phyloP scores from a whole-genome alignment of 2,888 invertebrate species.

The Tridacna crocea region DNA sequence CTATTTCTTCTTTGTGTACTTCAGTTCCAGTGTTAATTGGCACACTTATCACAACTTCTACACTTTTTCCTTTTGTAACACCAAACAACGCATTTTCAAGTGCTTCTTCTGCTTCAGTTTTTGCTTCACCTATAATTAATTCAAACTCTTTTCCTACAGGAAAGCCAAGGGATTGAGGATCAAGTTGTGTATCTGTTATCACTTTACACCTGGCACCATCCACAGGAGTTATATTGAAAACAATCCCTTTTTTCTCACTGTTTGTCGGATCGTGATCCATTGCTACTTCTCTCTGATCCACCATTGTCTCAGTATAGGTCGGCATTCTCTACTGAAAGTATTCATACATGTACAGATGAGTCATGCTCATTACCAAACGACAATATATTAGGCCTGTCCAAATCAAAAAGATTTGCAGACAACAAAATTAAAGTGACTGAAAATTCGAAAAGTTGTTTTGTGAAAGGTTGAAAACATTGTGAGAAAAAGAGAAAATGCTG shows the following conservation, averaged over 20 bases:
- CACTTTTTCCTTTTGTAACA: conserved; percentile 71
- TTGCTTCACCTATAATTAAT: conserved; percentile 72
- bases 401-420: no score
- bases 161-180: conserved; percentile 25
- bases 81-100: conserved; percentile 75
- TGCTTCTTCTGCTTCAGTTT: conserved; percentile 74
- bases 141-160: conserved; percentile 43
- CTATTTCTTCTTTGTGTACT: background rate
- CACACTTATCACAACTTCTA: background rate
- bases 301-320: background rate
- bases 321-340: conserved; percentile 8
- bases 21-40: background rate
- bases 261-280: background rate
- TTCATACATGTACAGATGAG: background rate
- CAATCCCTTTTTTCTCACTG: background rate
- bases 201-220: conserved; percentile 39
- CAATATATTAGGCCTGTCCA: no score
- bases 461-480: no score
- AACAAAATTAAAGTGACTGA: no score
- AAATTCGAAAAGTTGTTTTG: no score
- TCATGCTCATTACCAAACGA: no score
- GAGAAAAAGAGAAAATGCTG: no score
- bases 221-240: conserved; percentile 35
- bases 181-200: conserved; percentile 13
- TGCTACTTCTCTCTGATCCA: background rate